Base-by-base conservation (phyloP, 2,113 vertebrate species). In the Thunnus thynnus region DNA sequence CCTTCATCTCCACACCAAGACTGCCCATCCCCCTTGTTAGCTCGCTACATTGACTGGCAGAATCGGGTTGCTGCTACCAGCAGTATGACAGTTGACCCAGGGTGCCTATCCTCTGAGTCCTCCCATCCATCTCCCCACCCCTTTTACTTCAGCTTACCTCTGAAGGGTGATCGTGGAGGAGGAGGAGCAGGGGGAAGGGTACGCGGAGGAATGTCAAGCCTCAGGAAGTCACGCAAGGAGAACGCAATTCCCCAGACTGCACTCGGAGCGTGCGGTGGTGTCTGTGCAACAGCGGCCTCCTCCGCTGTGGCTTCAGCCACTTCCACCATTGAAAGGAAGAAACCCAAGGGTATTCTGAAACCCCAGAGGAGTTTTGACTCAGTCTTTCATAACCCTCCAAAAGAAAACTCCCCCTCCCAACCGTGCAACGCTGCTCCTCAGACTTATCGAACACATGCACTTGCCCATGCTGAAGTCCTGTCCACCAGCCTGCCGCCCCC, bases 201-300 rank as follows among this genome's bases (percentile, higher is more conserved):
- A 12, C 75, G 72, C 0, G 86, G 86, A 36, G 90, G 90, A 69
- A 72, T 86, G 17, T 90, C 76, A 1, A 94, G 92, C 64, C 87
- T 96, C 52, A 95, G 91, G 88, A 96, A 96, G 83, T 96, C 95
- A 12, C 94, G 94, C 72, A 96, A 96, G 63, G 94, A 95, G 86
- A 95, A 96, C 30, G 82, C 89, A 30, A 94, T 96, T 67, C 93
- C 92, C 46, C 95, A 93, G 76, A 85, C 54, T n/a, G 47, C 80
- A 52, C 58, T 76, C 22, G 85, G 86, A 58, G 81, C 82, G 16
- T 84, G 80, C 47, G 79, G 77, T 58, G 70, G 66, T 16, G 64
- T 76, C 70, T 68, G 77, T 54, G 60, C 82, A 8, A 2, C 86
- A 41, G 56, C 72, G 65, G 72, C 85, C n/a, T 72, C 82, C 25